A percentile compares a stretch with the other conserved stretches of the same genome.
Conservation (phyloP, 1,140 invertebrate genomes). For the Argopecten irradians region DNA sequence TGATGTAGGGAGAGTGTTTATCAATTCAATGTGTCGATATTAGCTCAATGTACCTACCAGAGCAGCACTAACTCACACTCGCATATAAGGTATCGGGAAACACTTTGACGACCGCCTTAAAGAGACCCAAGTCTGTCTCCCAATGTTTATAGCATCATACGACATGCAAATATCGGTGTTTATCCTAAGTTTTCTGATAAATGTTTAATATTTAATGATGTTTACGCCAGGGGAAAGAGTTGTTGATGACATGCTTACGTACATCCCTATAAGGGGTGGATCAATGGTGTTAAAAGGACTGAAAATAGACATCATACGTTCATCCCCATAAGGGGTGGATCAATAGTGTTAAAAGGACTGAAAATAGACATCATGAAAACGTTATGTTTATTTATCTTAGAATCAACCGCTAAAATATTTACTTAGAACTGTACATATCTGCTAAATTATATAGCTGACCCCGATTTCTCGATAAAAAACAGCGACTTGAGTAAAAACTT, state of each 20-base stretch:
- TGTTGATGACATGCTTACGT: background rate
- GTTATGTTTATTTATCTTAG: too few species aligned
- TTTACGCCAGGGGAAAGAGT: background rate
- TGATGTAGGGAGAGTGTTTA: slow-evolving; percentile 3
- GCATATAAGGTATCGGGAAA: background rate
- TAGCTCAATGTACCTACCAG: background rate
- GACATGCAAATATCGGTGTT: background rate
- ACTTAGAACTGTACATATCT: too few species aligned
- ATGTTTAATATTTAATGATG: background rate
- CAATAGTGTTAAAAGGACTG: background rate
- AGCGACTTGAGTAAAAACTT: too few species aligned
- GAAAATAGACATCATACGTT: too few species aligned
- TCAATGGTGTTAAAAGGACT: background rate
- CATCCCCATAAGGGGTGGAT: background rate
- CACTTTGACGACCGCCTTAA: background rate
- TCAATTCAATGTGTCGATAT: background rate
- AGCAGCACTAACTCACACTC: background rate
- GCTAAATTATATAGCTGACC: too few species aligned
- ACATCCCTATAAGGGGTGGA: background rate
- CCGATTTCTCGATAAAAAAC: too few species aligned
- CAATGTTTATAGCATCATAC: background rate
- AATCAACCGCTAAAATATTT: too few species aligned
- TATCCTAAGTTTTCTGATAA: too few species aligned
- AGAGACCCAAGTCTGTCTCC: background rate
- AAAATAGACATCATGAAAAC: too few species aligned